These are phyloP conservation scores for Delia radicum DNA, from an alignment of 1,140 invertebrate species.

Conservation along the genomic window DNA sequence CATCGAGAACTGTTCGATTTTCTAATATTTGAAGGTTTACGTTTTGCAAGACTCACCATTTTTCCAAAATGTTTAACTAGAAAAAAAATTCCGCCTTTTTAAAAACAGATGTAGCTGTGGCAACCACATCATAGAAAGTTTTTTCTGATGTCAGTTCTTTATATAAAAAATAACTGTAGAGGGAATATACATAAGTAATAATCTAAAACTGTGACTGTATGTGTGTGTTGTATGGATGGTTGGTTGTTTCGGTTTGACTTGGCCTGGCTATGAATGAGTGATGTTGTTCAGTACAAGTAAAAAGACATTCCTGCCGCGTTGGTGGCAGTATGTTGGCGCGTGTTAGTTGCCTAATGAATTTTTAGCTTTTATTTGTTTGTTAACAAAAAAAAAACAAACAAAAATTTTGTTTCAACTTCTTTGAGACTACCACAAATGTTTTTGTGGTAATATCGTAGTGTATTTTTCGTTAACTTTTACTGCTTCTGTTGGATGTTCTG, in stretches of 20 bases:
- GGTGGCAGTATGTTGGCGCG: background rate
- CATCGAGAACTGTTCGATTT: too few relatives aligned
- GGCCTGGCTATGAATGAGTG: background rate
- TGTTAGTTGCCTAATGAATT: constrained; percentile 1
- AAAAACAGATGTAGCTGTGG: background rate
- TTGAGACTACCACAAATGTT: background rate
- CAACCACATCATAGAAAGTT: background rate
- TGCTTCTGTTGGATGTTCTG: background rate
- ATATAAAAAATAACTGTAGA: background rate
- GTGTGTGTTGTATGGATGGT: background rate
- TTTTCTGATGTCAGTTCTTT: background rate
- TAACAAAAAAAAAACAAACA: background rate
- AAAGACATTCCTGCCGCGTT: background rate
- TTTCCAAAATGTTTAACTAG: too few relatives aligned
- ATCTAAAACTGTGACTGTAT: background rate
- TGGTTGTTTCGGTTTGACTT: background rate
- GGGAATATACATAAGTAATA: background rate
- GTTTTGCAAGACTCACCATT: too few relatives aligned
- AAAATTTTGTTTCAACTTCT: background rate
- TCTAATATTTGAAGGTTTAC: too few relatives aligned
- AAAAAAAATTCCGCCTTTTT: background rate
- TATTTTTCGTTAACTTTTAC: background rate
- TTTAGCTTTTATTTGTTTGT: background rate
- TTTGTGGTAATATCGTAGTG: background rate
- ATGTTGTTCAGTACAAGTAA: background rate